phyloP scores from a whole-genome alignment of 2,888 invertebrate species.

The Hesperia comma region DNA sequence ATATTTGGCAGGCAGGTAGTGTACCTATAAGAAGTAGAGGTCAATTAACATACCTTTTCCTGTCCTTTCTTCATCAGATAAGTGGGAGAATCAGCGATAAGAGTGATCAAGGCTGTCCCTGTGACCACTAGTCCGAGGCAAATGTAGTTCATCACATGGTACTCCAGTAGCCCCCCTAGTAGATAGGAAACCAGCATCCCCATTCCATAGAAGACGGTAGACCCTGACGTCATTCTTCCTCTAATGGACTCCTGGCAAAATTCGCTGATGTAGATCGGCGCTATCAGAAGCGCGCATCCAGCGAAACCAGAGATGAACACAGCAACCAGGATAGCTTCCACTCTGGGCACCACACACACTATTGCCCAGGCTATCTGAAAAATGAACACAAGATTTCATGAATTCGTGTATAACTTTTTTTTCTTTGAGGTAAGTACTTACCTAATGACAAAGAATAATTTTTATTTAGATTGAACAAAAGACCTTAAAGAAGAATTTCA shows the following conservation, averaged over 20 bases:
- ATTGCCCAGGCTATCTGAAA: conserved; percentile 64
- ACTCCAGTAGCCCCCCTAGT: conserved; percentile 60
- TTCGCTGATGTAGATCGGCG: conserved; percentile 63
- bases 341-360: conserved; percentile 50
- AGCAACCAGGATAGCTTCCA: conserved; percentile 59
- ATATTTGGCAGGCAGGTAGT: too few species aligned
- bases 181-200: conserved; percentile 67
- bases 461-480: too few species aligned
- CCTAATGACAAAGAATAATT: too few species aligned
- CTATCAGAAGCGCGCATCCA: conserved; percentile 54
- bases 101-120: conserved; percentile 48
- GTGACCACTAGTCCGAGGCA: conserved; percentile 52
- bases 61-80: conserved; percentile 61
- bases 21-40: too few species aligned
- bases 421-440: too few species aligned
- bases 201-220: conserved; percentile 58
- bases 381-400: background rate
- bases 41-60: conserved; percentile 55
- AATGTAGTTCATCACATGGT: conserved; percentile 57
- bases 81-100: conserved; percentile 64
- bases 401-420: too few species aligned
- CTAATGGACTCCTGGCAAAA: conserved; percentile 66
- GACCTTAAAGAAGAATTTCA: too few species aligned
- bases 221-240: conserved; percentile 61
- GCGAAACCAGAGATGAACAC: conserved; percentile 63